These are phyloP conservation scores for Bos indicus DNA, from an alignment of 2,113 vertebrate species.

Conservation along the genomic window DNA sequence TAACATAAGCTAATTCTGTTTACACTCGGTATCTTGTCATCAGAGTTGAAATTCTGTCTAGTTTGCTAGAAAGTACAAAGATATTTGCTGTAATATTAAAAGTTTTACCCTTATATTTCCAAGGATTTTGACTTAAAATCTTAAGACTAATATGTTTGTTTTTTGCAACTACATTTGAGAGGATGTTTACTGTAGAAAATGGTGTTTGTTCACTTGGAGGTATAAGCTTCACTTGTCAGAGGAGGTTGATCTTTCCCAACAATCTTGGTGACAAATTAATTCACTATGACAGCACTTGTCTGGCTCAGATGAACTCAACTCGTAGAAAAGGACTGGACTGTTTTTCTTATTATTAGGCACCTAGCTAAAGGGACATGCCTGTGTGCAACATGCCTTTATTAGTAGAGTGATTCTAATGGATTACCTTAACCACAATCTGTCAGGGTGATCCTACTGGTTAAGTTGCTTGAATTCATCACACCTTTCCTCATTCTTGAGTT, in stretches of 20 bases:
- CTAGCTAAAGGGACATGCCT: neutral
- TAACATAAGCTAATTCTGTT: neutral
- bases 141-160: neutral
- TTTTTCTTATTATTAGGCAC: neutral
- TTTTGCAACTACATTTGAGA: neutral
- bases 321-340: neutral
- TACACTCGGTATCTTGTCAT: neutral
- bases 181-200: neutral
- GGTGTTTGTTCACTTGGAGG: neutral
- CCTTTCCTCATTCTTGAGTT: neutral
- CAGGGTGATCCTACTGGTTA: neutral
- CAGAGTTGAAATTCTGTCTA: neutral
- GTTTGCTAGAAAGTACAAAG: neutral
- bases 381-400: neutral
- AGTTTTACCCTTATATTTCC: neutral
- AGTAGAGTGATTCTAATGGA: neutral
- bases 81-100: neutral
- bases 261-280: constrained; percentile 5
- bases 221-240: neutral
- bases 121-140: neutral
- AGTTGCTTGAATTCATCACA: neutral
- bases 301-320: neutral
- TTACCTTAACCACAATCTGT: neutral
- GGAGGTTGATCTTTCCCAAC: constrained; percentile 6
- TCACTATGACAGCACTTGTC: neutral